A percentile compares a stretch with the other conserved stretches of the same genome.
Conservation (phyloP, 2,113 vertebrate species). For the Balaenoptera acutorostrata region DNA sequence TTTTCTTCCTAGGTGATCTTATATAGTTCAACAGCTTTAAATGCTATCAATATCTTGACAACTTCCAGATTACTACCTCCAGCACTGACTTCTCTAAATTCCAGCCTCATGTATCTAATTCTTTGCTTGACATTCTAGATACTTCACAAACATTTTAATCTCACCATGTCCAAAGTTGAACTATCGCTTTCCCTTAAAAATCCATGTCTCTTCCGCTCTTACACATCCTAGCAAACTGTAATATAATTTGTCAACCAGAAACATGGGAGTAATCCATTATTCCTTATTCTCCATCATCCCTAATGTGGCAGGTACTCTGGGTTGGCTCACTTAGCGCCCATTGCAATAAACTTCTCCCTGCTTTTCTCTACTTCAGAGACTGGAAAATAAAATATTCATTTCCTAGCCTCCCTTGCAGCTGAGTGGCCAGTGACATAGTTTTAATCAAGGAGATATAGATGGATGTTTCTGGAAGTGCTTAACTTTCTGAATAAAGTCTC, state of each 20-base stretch:
- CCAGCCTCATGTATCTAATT: neutral
- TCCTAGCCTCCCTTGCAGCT: neutral
- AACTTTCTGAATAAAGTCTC: neutral
- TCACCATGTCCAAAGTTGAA: neutral
- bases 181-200: neutral
- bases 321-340: neutral
- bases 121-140: neutral
- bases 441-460: neutral
- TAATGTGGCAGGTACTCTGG: neutral
- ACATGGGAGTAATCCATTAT: neutral
- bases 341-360: neutral
- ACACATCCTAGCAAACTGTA: neutral
- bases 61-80: neutral
- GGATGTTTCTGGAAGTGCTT: neutral
- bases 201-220: neutral
- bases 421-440: neutral
- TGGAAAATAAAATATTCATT: neutral
- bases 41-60: neutral
- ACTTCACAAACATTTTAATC: neutral
- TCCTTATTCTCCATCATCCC: neutral
- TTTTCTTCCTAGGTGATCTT: neutral
- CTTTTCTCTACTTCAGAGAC: neutral
- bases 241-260: neutral
- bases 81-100: neutral
- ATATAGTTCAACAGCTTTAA: neutral